Percentiles rank a stretch among this genome's conserved stretches.
phyloP scores from a whole-genome alignment of 2,888 invertebrate species.

The Aromia moschata region DNA sequence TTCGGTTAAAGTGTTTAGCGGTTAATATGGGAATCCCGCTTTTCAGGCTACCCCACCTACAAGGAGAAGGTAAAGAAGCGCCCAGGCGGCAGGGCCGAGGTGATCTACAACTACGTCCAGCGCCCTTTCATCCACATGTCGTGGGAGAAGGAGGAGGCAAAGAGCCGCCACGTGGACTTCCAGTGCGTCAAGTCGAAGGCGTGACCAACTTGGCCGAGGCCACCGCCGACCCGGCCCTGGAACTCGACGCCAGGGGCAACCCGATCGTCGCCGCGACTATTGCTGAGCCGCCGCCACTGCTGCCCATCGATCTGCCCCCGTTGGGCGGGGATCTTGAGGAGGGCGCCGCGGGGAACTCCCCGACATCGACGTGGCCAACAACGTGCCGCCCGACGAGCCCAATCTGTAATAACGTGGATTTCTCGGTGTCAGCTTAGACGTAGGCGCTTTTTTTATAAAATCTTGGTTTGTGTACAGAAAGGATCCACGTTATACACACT shows the following conservation, averaged over 20 bases:
- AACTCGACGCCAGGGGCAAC: constrained; percentile 71
- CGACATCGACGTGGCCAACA: constrained; percentile 44
- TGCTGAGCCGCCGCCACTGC: constrained; percentile 46
- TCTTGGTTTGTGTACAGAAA: constrained; percentile 9
- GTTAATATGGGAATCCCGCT: too few relatives aligned
- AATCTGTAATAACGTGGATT: constrained; percentile 34
- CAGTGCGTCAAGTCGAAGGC: constrained; percentile 97
- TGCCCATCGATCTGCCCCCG: constrained; percentile 44
- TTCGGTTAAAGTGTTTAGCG: too few relatives aligned
- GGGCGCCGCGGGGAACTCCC: constrained; percentile 40
- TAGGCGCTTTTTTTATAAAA: constrained; percentile 10
- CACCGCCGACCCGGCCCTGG: constrained; percentile 86
- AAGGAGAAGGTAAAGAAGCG: constrained; percentile 98
- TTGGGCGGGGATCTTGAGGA: constrained; percentile 48
- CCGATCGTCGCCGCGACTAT: constrained; percentile 51
- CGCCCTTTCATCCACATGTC: constrained; percentile 99
- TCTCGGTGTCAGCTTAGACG: constrained; percentile 3
- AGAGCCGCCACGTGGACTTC: constrained; percentile 98
- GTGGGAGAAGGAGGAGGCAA: constrained; percentile 99
- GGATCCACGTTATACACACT: constrained; percentile 11
- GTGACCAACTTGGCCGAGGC: constrained; percentile 97
- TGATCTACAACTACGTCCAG: constrained; percentile 99
- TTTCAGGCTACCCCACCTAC: constrained; percentile 91
- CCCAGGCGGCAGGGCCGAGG: constrained; percentile 94
- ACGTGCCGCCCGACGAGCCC: constrained; percentile 38